A percentile compares a stretch with the other conserved stretches of the same genome.
Conservation (phyloP, 2,888 invertebrate species). For the Drosophila kambysellisi region DNA sequence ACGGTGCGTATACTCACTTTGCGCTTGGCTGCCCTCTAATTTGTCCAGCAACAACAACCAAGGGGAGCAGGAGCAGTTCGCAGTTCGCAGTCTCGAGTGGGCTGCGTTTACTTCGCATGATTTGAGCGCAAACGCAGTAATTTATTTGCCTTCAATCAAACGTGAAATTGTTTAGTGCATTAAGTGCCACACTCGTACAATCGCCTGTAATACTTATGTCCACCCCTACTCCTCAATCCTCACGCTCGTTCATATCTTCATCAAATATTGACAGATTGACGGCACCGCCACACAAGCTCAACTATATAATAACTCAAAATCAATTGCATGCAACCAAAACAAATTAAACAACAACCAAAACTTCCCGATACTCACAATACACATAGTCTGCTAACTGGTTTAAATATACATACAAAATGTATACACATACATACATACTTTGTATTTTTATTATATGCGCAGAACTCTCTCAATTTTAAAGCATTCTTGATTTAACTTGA, state of each 20-base stretch:
- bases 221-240: neutral
- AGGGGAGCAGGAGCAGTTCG: neutral
- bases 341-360: neutral
- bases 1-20: conserved; percentile 40
- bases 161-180: conserved; percentile 73
- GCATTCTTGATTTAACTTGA: neutral
- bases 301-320: conserved; percentile 49
- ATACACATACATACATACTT: neutral
- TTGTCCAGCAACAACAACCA: conserved; percentile 11
- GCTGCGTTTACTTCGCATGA: conserved; percentile 49
- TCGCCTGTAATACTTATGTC: conserved; percentile 31
- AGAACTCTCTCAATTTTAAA: neutral
- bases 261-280: conserved; percentile 48
- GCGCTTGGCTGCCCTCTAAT: conserved; percentile 49
- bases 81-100: conserved; percentile 22
- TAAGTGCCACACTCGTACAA: conserved; percentile 42
- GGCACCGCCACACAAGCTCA: conserved; percentile 6
- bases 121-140: conserved; percentile 57
- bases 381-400: neutral
- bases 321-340: conserved; percentile 39
- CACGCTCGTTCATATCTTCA: conserved; percentile 16
- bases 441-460: neutral
- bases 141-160: conserved; percentile 66
- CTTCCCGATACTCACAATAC: neutral
- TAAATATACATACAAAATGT: neutral